These are phyloP conservation scores for Channa striata DNA, from an alignment of 2,797 vertebrate species.

Conservation along the genomic window DNA sequence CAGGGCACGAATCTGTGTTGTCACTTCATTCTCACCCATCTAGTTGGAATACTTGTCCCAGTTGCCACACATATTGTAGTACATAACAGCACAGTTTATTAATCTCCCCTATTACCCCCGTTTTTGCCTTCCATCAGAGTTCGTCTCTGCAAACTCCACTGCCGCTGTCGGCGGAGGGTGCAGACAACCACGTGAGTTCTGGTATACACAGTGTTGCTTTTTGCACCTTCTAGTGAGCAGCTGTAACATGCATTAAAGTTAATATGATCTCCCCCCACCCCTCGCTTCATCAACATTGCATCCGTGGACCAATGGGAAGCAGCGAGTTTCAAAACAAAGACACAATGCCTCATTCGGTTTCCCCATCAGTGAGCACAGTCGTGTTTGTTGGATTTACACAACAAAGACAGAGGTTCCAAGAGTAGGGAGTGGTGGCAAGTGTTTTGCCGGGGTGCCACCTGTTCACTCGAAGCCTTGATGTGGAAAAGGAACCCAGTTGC, in stretches of 20 bases:
- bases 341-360: slow-evolving; percentile 27
- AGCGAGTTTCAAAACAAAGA: slow-evolving; percentile 29
- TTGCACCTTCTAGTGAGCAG: slow-evolving; percentile 25
- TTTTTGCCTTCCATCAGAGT: slow-evolving; percentile 34
- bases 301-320: slow-evolving; percentile 16
- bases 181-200: slow-evolving; percentile 4
- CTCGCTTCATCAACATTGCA: background rate
- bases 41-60: slow-evolving; percentile 26
- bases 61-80: slow-evolving; percentile 30
- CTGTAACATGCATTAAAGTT: slow-evolving; percentile 20
- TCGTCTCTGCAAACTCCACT: slow-evolving; percentile 8
- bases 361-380: slow-evolving; percentile 24
- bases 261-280: slow-evolving; percentile 14
- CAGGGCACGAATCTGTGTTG: slow-evolving; percentile 24
- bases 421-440: background rate
- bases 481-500: background rate
- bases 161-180: slow-evolving; percentile 24
- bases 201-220: slow-evolving; percentile 29
- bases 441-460: slow-evolving; percentile 5
- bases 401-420: background rate
- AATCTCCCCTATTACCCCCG: background rate
- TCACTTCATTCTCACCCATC: slow-evolving; percentile 33
- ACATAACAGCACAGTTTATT: slow-evolving; percentile 47
- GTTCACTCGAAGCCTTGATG: slow-evolving; percentile 7
- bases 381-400: slow-evolving; percentile 14